Evolutionary conservation across 2,888 invertebrate genomes (phyloP).

Genomic region (Pristionchus arcanus): DNA sequence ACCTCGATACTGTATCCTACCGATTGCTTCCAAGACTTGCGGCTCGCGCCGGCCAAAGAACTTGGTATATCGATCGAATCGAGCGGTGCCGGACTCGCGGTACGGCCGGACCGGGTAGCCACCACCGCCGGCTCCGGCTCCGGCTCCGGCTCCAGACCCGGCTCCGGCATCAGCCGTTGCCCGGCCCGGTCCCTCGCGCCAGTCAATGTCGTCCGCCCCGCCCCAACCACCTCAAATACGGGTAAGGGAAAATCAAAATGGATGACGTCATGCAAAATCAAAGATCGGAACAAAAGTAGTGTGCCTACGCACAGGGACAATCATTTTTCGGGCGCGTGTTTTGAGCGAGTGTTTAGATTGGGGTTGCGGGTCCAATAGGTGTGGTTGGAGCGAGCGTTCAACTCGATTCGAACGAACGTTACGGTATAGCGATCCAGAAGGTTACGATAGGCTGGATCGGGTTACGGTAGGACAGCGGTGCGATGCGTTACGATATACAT

Average conservation of each 20-base stretch:
- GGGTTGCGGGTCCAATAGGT: background rate
- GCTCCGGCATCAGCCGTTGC: background rate
- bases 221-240: constrained; percentile 9
- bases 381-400: background rate
- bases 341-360: background rate
- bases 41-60: background rate
- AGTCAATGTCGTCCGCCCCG: background rate
- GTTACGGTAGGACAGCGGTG: constrained; percentile 22
- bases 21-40: background rate
- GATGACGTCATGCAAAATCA: constrained; percentile 7
- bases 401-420: constrained; percentile 7
- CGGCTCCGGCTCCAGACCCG: background rate
- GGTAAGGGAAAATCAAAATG: constrained; percentile 9
- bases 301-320: constrained; percentile 35
- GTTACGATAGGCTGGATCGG: background rate
- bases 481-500: background rate
- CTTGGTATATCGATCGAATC: background rate
- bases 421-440: constrained; percentile 7
- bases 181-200: background rate
- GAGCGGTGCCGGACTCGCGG: background rate
- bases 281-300: background rate
- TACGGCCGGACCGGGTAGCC: background rate
- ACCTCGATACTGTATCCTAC: background rate
- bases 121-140: background rate
- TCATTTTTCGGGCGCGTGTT: background rate